Evolutionary conservation across 2,888 invertebrate species (phyloP).

Genomic region (Meteorus colon): DNA sequence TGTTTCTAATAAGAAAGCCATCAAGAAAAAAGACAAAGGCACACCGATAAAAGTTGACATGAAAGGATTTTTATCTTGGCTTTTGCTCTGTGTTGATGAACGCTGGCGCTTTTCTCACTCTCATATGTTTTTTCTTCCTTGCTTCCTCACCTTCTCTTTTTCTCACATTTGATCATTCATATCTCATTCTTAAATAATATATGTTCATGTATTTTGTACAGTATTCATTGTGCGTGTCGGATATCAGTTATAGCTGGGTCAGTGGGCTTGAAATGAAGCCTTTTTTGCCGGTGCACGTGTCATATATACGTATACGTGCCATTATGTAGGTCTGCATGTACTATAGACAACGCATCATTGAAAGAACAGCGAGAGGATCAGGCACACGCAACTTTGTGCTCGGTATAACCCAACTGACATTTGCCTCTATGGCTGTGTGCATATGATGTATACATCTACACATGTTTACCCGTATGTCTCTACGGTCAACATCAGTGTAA

Average conservation of each 20-base stretch:
- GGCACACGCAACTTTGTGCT: not conserved
- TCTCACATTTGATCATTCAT: not conserved
- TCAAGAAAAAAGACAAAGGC: not conserved
- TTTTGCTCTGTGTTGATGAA: slow-evolving; percentile 10
- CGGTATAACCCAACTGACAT: not conserved
- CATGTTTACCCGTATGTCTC: not conserved
- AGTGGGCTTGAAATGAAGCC: slow-evolving; percentile 35
- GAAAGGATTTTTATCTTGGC: slow-evolving; percentile 12
- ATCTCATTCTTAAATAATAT: not conserved
- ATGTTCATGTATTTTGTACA: not conserved
- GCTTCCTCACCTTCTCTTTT: not conserved
- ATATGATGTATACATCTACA: not conserved
- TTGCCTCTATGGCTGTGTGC: not conserved
- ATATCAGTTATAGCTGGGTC: slow-evolving; percentile 27
- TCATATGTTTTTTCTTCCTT: not conserved
- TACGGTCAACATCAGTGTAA: not conserved
- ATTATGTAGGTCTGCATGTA: slow-evolving; percentile 23
- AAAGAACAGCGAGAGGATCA: not conserved
- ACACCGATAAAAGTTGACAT: slow-evolving; percentile 1
- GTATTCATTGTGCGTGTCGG: slow-evolving; percentile 14
- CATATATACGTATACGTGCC: slow-evolving; percentile 23
- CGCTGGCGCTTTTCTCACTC: not conserved
- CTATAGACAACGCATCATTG: slow-evolving; percentile 13
- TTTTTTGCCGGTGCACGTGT: slow-evolving; percentile 40
- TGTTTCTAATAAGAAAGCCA: not conserved